A percentile compares a stretch with the other conserved stretches of the same genome.
Evolutionary conservation across 2,888 invertebrate genomes (phyloP).

Genomic region (Endomychus coccineus): DNA sequence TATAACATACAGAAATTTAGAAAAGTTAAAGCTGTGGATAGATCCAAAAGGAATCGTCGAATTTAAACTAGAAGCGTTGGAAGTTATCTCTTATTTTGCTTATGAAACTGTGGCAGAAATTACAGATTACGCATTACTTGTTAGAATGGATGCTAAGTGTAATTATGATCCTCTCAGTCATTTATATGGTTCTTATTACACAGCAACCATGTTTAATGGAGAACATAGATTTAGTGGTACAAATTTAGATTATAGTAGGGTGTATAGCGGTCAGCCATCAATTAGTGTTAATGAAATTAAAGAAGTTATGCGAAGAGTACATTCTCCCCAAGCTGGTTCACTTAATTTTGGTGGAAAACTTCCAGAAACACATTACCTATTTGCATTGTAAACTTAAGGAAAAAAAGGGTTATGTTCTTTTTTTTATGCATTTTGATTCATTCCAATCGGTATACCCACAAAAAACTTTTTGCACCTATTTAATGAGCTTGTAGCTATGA

Average conservation of each 20-base stretch:
- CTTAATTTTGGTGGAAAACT: slow-evolving; percentile 45
- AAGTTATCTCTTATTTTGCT: slow-evolving; percentile 76
- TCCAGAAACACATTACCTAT: slow-evolving; percentile 35
- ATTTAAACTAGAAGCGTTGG: slow-evolving; percentile 58
- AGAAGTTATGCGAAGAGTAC: slow-evolving; percentile 72
- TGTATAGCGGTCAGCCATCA: slow-evolving; percentile 59
- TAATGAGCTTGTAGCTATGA: too few relatives aligned
- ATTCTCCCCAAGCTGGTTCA: slow-evolving; percentile 52
- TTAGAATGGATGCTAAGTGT: slow-evolving; percentile 67
- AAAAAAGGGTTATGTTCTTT: too few relatives aligned
- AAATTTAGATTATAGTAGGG: slow-evolving; percentile 44
- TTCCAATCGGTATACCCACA: too few relatives aligned
- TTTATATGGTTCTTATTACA: slow-evolving; percentile 57
- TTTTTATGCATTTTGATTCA: too few relatives aligned
- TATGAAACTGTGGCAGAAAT: slow-evolving; percentile 88
- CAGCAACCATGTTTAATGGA: slow-evolving; percentile 53
- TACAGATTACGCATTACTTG: slow-evolving; percentile 74
- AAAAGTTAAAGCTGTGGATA: slow-evolving; percentile 56
- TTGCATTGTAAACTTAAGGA: slow-evolving; percentile 39
- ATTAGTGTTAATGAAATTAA: slow-evolving; percentile 74
- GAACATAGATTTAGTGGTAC: slow-evolving; percentile 44
- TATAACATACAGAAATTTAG: slow-evolving; percentile 30
- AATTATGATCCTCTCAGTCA: slow-evolving; percentile 65
- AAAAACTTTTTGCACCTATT: too few relatives aligned
- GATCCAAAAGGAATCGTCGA: slow-evolving; percentile 56